Evolutionary conservation across 2,113 vertebrate species (phyloP).

Genomic region (Panurus biarmicus): DNA sequence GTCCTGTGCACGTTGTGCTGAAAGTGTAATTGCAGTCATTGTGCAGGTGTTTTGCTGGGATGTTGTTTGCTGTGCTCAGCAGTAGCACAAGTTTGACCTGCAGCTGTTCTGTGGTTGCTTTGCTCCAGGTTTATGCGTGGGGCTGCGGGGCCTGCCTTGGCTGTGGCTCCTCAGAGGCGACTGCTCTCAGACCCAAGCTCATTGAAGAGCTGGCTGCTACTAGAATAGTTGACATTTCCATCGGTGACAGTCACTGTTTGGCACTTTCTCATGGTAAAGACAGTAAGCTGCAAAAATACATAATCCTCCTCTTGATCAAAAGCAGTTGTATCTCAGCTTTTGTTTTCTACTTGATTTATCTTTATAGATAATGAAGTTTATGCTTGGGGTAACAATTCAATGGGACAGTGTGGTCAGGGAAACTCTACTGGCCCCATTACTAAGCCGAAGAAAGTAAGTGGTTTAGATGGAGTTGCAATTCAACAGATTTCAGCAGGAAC

Average conservation of each 20-base stretch:
- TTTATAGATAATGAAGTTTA: conserved; percentile 94
- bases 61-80: background rate
- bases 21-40: accelerated
- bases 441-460: conserved; percentile 96
- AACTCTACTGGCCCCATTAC: conserved; percentile 97
- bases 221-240: conserved; percentile 95
- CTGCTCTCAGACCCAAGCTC: conserved; percentile 88
- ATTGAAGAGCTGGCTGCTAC: conserved; percentile 93
- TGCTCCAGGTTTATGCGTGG: conserved; percentile 90
- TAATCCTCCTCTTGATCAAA: background rate
- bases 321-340: background rate
- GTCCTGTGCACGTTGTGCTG: background rate
- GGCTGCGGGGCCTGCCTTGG: conserved; percentile 96
- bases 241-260: conserved; percentile 96
- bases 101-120: background rate
- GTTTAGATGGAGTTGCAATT: conserved; percentile 91
- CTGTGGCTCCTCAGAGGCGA: conserved; percentile 95
- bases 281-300: background rate
- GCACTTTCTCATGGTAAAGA: conserved; percentile 92
- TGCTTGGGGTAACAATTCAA: conserved; percentile 98
- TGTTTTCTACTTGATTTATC: background rate
- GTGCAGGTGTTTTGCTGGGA: background rate
- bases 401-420: conserved; percentile 99
- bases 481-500: conserved; percentile 97
- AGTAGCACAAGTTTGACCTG: background rate